These are phyloP conservation scores for Esox niger DNA, from an alignment of 2,113 vertebrate genomes.

Conservation along the genomic window DNA sequence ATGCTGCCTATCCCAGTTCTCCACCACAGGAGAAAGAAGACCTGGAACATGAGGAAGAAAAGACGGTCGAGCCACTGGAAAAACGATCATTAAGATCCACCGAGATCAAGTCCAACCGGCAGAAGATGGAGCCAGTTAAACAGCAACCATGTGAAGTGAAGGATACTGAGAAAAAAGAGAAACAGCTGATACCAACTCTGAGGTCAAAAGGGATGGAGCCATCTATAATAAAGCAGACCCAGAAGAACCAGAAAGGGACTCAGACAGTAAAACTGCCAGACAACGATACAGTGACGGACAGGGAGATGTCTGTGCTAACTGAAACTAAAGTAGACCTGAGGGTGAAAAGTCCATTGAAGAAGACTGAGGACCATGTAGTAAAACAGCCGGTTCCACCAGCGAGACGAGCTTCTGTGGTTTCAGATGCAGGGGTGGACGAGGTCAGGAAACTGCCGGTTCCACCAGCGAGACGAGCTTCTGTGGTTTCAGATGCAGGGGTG, in stretches of 20 bases:
- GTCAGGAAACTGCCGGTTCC: slow-evolving; percentile 16
- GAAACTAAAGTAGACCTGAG: not conserved
- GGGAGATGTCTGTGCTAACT: slow-evolving; percentile 1
- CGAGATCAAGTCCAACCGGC: slow-evolving; percentile 18
- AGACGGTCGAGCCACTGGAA: not conserved
- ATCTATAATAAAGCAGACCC: not conserved
- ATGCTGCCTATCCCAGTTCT: slow-evolving; percentile 12
- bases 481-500: slow-evolving; percentile 25
- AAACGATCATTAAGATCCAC: slow-evolving; percentile 8
- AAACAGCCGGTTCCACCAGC: slow-evolving; percentile 12
- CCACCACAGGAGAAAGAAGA: slow-evolving; percentile 39
- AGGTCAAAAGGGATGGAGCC: slow-evolving; percentile 11
- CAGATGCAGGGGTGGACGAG: not conserved
- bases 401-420: not conserved
- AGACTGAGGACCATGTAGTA: slow-evolving; percentile 27
- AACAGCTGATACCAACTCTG: slow-evolving; percentile 7
- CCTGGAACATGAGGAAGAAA: slow-evolving; percentile 19
- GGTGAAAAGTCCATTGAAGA: slow-evolving; percentile 11
- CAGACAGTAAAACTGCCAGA: not conserved
- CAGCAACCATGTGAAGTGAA: slow-evolving; percentile 12
- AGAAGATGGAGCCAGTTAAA: slow-evolving; percentile 18
- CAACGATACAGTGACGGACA: not conserved
- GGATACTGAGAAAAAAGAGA: not conserved
- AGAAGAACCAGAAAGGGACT: not conserved
- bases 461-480: slow-evolving; percentile 29